These are phyloP conservation scores for Epicampocera succincta DNA, from an alignment of 2,888 invertebrate species.

Conservation along the genomic window DNA sequence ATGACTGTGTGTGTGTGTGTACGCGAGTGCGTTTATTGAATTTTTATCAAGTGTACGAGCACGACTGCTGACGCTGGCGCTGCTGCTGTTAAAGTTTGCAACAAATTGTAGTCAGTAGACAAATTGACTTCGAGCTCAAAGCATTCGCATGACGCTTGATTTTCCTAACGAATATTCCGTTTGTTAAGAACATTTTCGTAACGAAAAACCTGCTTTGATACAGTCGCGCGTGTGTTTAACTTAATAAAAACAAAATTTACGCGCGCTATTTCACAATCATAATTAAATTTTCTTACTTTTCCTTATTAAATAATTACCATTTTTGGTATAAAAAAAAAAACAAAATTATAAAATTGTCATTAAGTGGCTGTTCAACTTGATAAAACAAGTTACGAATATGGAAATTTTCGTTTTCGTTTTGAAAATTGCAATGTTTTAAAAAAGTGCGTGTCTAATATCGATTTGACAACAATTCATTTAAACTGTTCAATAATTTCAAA, in stretches of 20 bases:
- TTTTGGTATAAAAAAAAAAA: conserved; percentile 41
- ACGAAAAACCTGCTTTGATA: background rate
- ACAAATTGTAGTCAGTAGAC: conserved; percentile 51
- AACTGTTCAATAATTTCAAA: conserved; percentile 10
- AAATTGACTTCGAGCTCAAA: conserved; percentile 47
- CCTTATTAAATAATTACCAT: conserved; percentile 39
- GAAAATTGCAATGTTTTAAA: conserved; percentile 15
- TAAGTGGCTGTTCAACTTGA: background rate
- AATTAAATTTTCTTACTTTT: conserved; percentile 16
- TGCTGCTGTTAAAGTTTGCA: conserved; percentile 52
- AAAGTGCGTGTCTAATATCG: conserved; percentile 18
- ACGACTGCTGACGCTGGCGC: conserved; percentile 22
- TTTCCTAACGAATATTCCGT: background rate
- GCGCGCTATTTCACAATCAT: conserved; percentile 32
- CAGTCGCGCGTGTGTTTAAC: background rate
- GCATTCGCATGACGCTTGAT: conserved; percentile 38
- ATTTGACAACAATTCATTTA: background rate
- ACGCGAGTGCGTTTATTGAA: background rate
- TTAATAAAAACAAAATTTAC: conserved; percentile 18
- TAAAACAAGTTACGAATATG: conserved; percentile 34
- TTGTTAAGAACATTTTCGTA: conserved; percentile 16
- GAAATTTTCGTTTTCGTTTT: conserved; percentile 37
- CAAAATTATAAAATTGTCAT: conserved; percentile 29
- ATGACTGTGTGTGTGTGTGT: background rate
- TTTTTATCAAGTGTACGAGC: conserved; percentile 16